Conservation (phyloP, 2,888 invertebrate species). For the Polylopha cassiicola region DNA sequence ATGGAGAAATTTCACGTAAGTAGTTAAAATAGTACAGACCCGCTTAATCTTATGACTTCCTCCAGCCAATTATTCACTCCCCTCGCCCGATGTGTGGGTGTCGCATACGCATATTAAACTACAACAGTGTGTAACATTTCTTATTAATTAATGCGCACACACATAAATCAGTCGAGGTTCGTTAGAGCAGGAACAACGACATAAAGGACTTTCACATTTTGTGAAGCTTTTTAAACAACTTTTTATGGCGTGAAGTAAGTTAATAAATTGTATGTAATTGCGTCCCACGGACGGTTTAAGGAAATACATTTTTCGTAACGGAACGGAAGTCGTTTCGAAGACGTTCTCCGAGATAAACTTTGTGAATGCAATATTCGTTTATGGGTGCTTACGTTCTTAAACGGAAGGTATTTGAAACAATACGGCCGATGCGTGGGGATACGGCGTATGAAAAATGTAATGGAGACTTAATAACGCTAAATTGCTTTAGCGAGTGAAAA, state of each 20-base stretch:
- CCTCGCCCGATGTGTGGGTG: constrained; percentile 38
- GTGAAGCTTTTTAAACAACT: constrained; percentile 32
- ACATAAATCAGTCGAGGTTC: constrained; percentile 74
- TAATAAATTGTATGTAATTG: constrained; percentile 66
- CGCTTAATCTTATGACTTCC: constrained; percentile 25
- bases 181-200: constrained; percentile 62
- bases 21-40: constrained; percentile 9
- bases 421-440: constrained; percentile 23
- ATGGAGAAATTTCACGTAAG: too few species aligned
- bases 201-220: constrained; percentile 56
- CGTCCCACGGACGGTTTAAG: constrained; percentile 36
- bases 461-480: constrained; percentile 18
- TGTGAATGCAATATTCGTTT: constrained; percentile 33
- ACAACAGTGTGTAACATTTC: constrained; percentile 55
- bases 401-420: constrained; percentile 30
- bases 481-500: constrained; percentile 9
- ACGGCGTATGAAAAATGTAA: constrained; percentile 20
- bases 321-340: constrained; percentile 29
- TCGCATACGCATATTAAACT: constrained; percentile 42
- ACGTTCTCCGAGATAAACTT: constrained; percentile 31
- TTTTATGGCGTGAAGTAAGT: constrained; percentile 39
- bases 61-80: constrained; percentile 27
- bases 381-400: constrained; percentile 23
- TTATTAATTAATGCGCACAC: constrained; percentile 73
- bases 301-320: constrained; percentile 21